Base-by-base conservation (phyloP, 2,797 vertebrate species). In the Otolemur crassicaudatus region DNA sequence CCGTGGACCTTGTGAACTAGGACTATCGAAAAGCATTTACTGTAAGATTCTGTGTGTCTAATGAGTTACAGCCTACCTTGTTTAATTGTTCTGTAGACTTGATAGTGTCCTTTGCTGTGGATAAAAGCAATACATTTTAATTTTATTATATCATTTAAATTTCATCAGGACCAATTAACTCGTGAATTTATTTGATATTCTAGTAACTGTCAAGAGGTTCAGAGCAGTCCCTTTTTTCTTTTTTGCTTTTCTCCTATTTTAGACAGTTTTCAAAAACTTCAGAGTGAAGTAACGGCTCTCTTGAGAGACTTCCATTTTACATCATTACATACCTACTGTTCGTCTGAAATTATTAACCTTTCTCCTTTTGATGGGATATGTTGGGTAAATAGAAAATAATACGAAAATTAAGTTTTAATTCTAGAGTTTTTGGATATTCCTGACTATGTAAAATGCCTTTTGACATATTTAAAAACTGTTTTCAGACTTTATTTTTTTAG, bases 351-450 rank as follows among this genome's bases (percentile, higher is more conserved):
- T 90, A n/a, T n/a, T 34, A 77, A 0, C 19, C 60, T 80, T 96
- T 82, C 60, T 88, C 23, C 12, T 96, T 93, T 87, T 46, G 23
- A 37, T 70, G 72, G 29, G n/a, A 25, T 16, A 23, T 27, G 12
- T 60, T 80, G 43, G 4, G n/a, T 67, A 86, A 67, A 43, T 40
- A 80, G 22, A 87, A 80, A 25, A 87, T 65, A 93, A 43, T 79
- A 76, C 86, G 76, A 80, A 76, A 76, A 75, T 83, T 27, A 75
- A 70, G 14, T 79, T 91, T 76, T 76, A 76, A 90, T 93, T 95
- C 61, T 77, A 34, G 27, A 79, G 60, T 63, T 83, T 87, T 86
- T 70, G 31, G 37, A 81, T 40, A 84, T 89, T 85, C 9, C 70
- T 91, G 49, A 86, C 31, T n/a, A 4, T 90, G 7, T 92, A 69